These are phyloP conservation scores for Rachycentron canadum DNA, from an alignment of 2,797 vertebrate genomes.

Conservation along the genomic window DNA sequence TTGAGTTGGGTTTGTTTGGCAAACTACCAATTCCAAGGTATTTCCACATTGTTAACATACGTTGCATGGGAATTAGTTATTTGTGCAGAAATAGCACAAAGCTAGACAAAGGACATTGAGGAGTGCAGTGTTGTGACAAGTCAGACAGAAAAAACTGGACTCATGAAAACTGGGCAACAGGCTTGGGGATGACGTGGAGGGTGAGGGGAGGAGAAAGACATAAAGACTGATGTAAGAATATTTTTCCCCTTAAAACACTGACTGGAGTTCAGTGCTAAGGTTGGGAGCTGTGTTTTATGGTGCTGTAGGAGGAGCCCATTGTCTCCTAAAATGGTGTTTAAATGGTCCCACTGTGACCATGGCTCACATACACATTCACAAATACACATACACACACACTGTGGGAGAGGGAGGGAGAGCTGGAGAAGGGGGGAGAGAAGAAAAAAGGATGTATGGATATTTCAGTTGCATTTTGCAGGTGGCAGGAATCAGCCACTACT, in stretches of 20 bases:
- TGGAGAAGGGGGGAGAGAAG: conserved; percentile 21
- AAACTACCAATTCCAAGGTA: background rate
- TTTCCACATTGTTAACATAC: no score
- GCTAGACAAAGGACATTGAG: no score
- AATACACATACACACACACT: conserved; percentile 26
- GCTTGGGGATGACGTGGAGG: conserved; percentile 8
- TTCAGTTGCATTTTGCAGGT: background rate
- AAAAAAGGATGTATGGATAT: background rate
- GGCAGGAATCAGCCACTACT: background rate
- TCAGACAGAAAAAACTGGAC: background rate
- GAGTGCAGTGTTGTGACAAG: background rate
- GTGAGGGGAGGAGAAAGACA: background rate
- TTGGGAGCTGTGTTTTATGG: conserved; percentile 54
- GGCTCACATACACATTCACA: conserved; percentile 26
- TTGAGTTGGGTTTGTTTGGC: background rate
- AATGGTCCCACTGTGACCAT: conserved; percentile 53
- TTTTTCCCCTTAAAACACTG: background rate
- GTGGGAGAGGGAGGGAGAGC: conserved; percentile 23
- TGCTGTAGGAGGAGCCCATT: conserved; percentile 64
- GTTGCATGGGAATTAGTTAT: background rate
- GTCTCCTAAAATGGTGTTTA: conserved; percentile 74
- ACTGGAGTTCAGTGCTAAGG: conserved; percentile 21
- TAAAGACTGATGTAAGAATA: background rate
- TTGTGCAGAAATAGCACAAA: background rate
- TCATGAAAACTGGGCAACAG: background rate